A percentile compares a stretch with the other conserved stretches of the same genome.
These are phyloP conservation scores for Edolisoma coerulescens DNA, from an alignment of 2,113 vertebrate species.

Conservation along the genomic window DNA sequence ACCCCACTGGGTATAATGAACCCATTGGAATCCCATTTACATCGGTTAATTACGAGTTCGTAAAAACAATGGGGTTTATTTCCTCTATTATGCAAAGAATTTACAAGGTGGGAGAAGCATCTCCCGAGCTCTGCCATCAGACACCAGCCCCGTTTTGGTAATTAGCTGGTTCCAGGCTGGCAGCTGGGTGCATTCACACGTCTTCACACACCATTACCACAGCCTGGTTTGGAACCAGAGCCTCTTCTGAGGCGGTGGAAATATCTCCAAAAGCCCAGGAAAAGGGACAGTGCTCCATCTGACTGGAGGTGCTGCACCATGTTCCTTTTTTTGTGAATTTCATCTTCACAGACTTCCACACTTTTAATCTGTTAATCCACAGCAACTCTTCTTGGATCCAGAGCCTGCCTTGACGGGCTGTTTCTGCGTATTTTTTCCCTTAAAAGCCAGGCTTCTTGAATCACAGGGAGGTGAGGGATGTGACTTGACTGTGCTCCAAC, in stretches of 20 bases:
- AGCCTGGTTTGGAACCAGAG: not conserved
- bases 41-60: slow-evolving; percentile 33
- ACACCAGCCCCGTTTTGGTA: not conserved
- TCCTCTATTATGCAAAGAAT: slow-evolving; percentile 44
- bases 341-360: not conserved
- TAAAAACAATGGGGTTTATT: slow-evolving; percentile 44
- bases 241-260: not conserved
- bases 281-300: not conserved
- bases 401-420: not conserved
- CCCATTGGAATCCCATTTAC: slow-evolving; percentile 39
- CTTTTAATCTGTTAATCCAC: slow-evolving; percentile 37
- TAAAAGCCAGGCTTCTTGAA: slow-evolving; percentile 35
- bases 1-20: not conserved
- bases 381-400: slow-evolving; percentile 1
- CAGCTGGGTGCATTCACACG: not conserved
- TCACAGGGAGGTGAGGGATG: slow-evolving; percentile 43
- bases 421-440: slow-evolving; percentile 20
- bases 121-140: not conserved
- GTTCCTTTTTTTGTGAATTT: not conserved
- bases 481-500: slow-evolving; percentile 50
- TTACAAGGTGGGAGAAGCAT: slow-evolving; percentile 29
- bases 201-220: not conserved
- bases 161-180: not conserved
- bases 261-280: not conserved
- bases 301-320: not conserved